Evolutionary conservation across 2,113 vertebrate genomes (phyloP), one percentile per base, ranked within the genome.

Genomic region (Amazona vittata): DNA sequence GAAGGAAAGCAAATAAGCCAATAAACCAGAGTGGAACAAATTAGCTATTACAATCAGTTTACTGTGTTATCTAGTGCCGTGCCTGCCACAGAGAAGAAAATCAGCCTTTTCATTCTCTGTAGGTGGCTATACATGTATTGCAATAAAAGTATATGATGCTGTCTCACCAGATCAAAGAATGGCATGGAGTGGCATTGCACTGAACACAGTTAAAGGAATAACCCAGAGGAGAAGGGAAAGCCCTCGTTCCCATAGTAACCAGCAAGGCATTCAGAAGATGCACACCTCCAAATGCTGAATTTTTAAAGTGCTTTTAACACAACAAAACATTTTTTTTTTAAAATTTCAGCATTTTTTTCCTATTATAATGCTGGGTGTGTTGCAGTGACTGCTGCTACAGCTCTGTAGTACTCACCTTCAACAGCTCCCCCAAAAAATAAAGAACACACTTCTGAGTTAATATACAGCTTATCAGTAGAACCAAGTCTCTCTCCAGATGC

Each of bases 161-260:
- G 95, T 65, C 94, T 97, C 63, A 37, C 64, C 82, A 77, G 65
- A 96, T 86, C 90, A 93, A 91, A 71, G 91, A 81, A 41, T n/a
- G 29, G 88, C 50, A 85, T 35, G 90, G 94, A 95, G 80, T 41
- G 14, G 86, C 79, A 19, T 86, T 44, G 69, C 84, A 77, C 44
- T 68, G 86, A 97, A 60, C 91, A 53, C 94, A 97, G 86, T 70
- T 95, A 97, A 95, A 86, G 96, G 90, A 93, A 96, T 95, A 97
- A 94, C 83, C 83, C 25, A 87, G 88, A 63, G 77, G 70, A 86
- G 75, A 96, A 83, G 95, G 94, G 67, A 44, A 96, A 95, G 44
- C 82, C 90, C 65, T 70, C 22, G 96, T 98, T 98, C 85, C 97
- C 96, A 97, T 97, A 96, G 98, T 63, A 98, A 98, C 62, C 57